phyloP scores from a whole-genome alignment of 53 echinoderm and acorn worm genomes.

The Paelopatides confundens region DNA sequence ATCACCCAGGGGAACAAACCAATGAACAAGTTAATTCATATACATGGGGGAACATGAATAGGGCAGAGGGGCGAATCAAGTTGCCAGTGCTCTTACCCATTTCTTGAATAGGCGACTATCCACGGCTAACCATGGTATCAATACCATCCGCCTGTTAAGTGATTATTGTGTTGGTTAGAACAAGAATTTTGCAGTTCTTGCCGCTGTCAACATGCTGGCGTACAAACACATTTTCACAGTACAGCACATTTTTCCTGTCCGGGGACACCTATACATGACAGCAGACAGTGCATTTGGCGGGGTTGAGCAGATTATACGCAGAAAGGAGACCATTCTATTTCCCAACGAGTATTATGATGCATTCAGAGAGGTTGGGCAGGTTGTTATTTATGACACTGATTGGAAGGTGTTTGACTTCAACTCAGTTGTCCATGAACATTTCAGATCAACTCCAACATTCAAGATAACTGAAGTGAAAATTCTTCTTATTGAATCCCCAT shows the following conservation, averaged over 20 bases:
- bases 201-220: slow-evolving; percentile 30
- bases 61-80: slow-evolving; percentile 55
- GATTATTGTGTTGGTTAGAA: slow-evolving; percentile 61
- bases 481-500: too few species aligned
- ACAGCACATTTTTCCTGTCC: slow-evolving; percentile 52
- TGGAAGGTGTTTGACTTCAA: too few species aligned
- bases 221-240: background rate
- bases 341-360: too few species aligned
- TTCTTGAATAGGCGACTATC: slow-evolving; percentile 11
- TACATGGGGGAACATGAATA: slow-evolving; percentile 68
- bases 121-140: background rate
- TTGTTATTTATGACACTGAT: too few species aligned
- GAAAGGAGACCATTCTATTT: slow-evolving; percentile 4
- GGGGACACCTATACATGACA: slow-evolving; percentile 60
- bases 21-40: slow-evolving; percentile 53
- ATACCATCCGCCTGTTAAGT: slow-evolving; percentile 46
- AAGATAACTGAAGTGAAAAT: too few species aligned
- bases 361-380: too few species aligned
- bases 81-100: slow-evolving; percentile 51
- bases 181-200: slow-evolving; percentile 54
- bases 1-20: background rate
- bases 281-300: slow-evolving; percentile 58
- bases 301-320: slow-evolving; percentile 50
- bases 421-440: too few species aligned
- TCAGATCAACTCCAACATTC: too few species aligned